Evolutionary conservation across 1,140 invertebrate genomes (phyloP).

Genomic region (Brachionus angularis): DNA sequence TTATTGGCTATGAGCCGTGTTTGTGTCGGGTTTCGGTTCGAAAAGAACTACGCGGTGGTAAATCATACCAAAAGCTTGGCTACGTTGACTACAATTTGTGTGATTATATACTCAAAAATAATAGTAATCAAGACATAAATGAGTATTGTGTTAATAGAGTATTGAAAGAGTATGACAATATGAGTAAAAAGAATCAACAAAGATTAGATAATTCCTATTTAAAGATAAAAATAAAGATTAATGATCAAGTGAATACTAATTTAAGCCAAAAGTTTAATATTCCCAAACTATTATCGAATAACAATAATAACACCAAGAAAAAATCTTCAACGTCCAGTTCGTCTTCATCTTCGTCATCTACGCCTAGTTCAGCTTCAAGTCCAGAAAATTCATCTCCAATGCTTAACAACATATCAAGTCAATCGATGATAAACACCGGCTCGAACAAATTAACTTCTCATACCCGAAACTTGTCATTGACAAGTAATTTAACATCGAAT

Average conservation of each 20-base stretch:
- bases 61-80: slow-evolving; percentile 88
- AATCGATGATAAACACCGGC: slow-evolving; percentile 17
- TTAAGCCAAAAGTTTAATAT: not conserved
- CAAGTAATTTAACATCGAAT: too few species aligned
- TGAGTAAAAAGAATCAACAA: slow-evolving; percentile 17
- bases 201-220: slow-evolving; percentile 37
- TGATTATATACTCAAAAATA: slow-evolving; percentile 67
- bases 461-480: slow-evolving; percentile 26
- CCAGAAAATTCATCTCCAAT: not conserved
- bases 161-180: slow-evolving; percentile 23
- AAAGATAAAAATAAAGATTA: slow-evolving; percentile 11
- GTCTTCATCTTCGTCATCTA: not conserved
- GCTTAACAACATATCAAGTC: slow-evolving; percentile 6
- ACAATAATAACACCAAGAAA: not conserved
- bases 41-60: slow-evolving; percentile 80
- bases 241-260: not conserved
- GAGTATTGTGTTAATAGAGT: slow-evolving; percentile 37
- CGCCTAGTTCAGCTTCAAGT: not conserved
- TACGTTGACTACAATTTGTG: slow-evolving; percentile 93
- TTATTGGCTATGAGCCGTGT: slow-evolving; percentile 85
- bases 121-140: not conserved
- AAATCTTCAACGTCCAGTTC: too few species aligned
- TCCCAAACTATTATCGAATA: not conserved
- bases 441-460: slow-evolving; percentile 3
- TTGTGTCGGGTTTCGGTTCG: slow-evolving; percentile 84